phyloP scores from a whole-genome alignment of 2,888 invertebrate genomes.

The Tetheella fluctuosa region DNA sequence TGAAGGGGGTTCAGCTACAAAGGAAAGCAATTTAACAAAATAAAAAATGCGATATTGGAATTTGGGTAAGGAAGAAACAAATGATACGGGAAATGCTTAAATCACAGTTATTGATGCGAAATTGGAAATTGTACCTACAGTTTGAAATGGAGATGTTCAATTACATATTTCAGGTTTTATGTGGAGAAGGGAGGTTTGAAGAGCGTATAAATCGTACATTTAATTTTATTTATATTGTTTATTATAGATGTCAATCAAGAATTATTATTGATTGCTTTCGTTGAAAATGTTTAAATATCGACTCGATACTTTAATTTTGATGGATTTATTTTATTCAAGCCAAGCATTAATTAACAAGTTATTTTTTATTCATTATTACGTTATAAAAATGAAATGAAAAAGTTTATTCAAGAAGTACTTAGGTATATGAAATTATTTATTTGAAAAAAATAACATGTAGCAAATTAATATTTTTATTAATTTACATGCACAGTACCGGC shows the following conservation, averaged over 20 bases:
- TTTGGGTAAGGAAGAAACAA: slow-evolving; percentile 68
- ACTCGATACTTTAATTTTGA: no score
- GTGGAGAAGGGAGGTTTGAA: neutral
- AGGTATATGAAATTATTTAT: neutral
- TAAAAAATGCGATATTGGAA: slow-evolving; percentile 76
- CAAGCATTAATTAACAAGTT: no score
- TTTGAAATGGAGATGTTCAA: slow-evolving; percentile 33
- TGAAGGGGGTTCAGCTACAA: slow-evolving; percentile 70
- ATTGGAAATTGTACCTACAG: slow-evolving; percentile 59
- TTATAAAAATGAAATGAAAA: no score
- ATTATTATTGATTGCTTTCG: no score
- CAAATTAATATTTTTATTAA: neutral
- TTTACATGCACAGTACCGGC: slow-evolving; percentile 34
- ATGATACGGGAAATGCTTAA: slow-evolving; percentile 82
- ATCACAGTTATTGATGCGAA: slow-evolving; percentile 77
- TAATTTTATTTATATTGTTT: neutral
- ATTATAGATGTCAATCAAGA: no score
- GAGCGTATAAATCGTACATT: neutral
- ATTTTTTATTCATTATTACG: no score
- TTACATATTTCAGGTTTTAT: slow-evolving; percentile 10
- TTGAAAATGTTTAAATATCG: no score
- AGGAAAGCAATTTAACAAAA: slow-evolving; percentile 82
- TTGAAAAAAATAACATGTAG: neutral
- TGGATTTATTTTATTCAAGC: no score
- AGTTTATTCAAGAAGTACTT: neutral